Evolutionary conservation across 2,888 invertebrate genomes (phyloP), one percentile per base, ranked within the genome.

Genomic region (Teleiodes luculella): DNA sequence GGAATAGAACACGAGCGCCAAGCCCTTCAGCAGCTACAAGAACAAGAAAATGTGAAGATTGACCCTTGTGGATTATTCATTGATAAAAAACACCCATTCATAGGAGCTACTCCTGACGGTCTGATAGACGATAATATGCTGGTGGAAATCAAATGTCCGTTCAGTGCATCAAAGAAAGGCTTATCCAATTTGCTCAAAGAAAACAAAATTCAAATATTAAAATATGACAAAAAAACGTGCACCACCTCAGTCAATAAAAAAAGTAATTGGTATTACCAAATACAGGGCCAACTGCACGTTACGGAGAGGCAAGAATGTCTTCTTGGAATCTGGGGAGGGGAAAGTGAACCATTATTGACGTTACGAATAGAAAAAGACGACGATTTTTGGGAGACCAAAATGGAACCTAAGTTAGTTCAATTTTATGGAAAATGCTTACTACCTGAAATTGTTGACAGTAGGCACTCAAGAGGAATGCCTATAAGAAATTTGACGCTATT

Each of bases 51-150:
- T 13, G 14, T 57, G 6, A 3, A 51, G n/a, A 60, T 62, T 48
- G 16, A 31, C 3, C 46, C 49, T 3, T 61, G 61, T 33, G 60
- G 60, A 0, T 20, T 63, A 3, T 61, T 57, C 30, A 47, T 61
- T 10, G 60, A 62, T 24, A n/a, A 33, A 3, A 11, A n/a, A 7
- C 13, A 28, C 24, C 52, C 52, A 1, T 64, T 53, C 50, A 18
- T 63, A 7, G 60, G 55, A n/a, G 57, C 63, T 7, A 52, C 55
- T 1, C 60, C 63, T 1, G 59, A 61, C 36, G 63, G 61, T 30
- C 2, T 56, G 10, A 10, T 57, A n/a, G 43, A 16, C 1, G 36
- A 52, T 1, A 47, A 54, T 11, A 56, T 18, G 5, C 24, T 60
- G 10, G 57, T 57, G 8, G 56, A 61, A 52, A 47, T 61, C 8